Conservation (phyloP, 2,888 invertebrate species). For the Apodemia duryi region DNA sequence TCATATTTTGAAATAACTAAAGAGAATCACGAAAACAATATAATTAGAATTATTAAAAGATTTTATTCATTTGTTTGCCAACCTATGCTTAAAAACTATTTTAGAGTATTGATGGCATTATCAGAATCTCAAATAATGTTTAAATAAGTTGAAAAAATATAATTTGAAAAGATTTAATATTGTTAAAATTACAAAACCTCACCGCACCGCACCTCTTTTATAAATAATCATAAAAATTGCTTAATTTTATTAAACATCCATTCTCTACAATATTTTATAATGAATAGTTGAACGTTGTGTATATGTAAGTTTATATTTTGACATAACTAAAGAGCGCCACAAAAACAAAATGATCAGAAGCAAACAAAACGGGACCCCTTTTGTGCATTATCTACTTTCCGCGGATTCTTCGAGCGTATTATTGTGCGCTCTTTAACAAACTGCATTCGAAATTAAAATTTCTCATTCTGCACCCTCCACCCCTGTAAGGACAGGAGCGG, state of each 20-base stretch:
- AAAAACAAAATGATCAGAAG: conserved; percentile 58
- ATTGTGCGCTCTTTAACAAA: conserved; percentile 75
- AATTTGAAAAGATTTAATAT: too few relatives aligned
- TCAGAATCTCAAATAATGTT: too few relatives aligned
- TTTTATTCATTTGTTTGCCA: too few relatives aligned
- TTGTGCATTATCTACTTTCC: conserved; percentile 64
- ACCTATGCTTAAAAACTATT: too few relatives aligned
- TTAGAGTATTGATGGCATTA: too few relatives aligned
- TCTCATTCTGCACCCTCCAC: conserved; percentile 55
- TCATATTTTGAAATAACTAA: too few relatives aligned
- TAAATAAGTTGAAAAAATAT: too few relatives aligned
- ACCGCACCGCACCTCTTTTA: too few relatives aligned
- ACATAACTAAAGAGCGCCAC: conserved; percentile 37
- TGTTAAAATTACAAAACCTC: too few relatives aligned
- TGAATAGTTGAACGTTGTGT: neutral
- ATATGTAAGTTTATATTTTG: neutral
- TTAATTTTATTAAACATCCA: neutral
- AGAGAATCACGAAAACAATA: too few relatives aligned
- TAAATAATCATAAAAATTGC: too few relatives aligned
- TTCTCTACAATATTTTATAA: neutral
- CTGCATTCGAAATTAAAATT: conserved; percentile 78
- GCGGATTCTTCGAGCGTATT: conserved; percentile 56
- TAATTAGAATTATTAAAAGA: too few relatives aligned
- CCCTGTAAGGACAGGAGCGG: conserved; percentile 43
- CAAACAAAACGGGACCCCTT: conserved; percentile 56